Evolutionary conservation across 30 jellyfish, hydroid and myxozoan genomes (phyloP), one percentile per base, ranked within the genome.

Genomic region (Aurelia coerulea): DNA sequence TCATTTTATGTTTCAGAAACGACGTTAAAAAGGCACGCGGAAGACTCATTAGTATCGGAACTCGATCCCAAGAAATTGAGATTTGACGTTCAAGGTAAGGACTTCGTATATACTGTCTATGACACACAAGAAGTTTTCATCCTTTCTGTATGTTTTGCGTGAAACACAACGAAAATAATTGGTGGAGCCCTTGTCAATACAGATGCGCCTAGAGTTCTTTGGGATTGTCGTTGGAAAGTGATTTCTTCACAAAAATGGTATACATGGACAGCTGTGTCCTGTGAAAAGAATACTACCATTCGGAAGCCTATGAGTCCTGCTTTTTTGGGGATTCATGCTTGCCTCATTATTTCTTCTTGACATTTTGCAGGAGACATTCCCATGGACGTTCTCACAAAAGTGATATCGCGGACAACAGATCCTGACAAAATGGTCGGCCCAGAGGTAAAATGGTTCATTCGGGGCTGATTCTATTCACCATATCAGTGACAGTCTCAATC

Each of bases 371-470:
- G 98, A 23, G 98, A 93, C 72, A 78, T 93, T 9, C 90, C 92
- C 17, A 83, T 84, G 93, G 97, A 88, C 56, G 92, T 93, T 39
- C 74, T 93, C 15, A 92, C 98, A 3, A 79, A 69, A 59, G 85
- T 93, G 10, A 65, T 93, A 9, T 88, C 90, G 15, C 80, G 84
- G 11, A 88, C 91, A 19, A 71, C 97, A 0, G 98, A 93, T 73
- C 97, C 97, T 13, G 81, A 78, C 8, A 93, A 93, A 83, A 93
- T 93, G 98, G 90, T 93, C 33, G 98, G 98, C 53, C 98, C 98
- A 18, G 97, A 93, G 98, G 98, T 93, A 75, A 31, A 11, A 2
- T 56, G 34, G 52, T 9, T 14, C 12, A n/a, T 29, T 73, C n/a
- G 4, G 29, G 34, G 52, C 10, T 14, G 8, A n/a, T 29, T 73